Conservation (phyloP, 2,113 vertebrate species). For the Phodopus roborovskii region DNA sequence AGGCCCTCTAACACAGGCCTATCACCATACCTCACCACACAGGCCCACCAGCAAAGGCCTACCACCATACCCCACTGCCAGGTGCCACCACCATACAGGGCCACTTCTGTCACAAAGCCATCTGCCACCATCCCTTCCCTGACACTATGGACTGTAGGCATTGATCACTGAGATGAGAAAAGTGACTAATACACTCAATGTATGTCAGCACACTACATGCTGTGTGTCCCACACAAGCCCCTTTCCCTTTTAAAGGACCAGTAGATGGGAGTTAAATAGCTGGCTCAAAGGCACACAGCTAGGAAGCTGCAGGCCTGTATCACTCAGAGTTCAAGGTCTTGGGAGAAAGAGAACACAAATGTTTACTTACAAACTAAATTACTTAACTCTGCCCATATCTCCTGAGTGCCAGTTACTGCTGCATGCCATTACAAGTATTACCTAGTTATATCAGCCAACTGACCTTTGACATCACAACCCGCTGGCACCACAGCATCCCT, state of each 20-base stretch:
- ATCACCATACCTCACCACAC: neutral
- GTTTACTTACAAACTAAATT: neutral
- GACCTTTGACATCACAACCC: neutral
- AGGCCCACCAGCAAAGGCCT: neutral
- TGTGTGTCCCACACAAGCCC: neutral
- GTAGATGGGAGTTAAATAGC: neutral
- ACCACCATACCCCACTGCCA: neutral
- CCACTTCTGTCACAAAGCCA: neutral
- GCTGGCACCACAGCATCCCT: neutral
- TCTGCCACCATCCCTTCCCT: neutral
- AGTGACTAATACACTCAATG: neutral
- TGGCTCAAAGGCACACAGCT: neutral
- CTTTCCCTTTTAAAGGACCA: neutral
- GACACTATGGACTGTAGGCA: neutral
- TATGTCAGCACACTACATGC: too few relatives aligned
- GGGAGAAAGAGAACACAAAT: neutral
- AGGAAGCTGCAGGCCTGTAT: neutral
- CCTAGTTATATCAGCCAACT: neutral
- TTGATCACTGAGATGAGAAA: neutral
- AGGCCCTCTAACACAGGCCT: neutral
- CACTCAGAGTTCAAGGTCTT: neutral
- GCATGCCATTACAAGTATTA: fast-evolving
- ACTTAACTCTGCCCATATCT: too few relatives aligned
- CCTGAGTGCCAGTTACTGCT: neutral
- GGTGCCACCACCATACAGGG: neutral